phyloP scores from a whole-genome alignment of 2,888 invertebrate species.

The Tachina grossa region DNA sequence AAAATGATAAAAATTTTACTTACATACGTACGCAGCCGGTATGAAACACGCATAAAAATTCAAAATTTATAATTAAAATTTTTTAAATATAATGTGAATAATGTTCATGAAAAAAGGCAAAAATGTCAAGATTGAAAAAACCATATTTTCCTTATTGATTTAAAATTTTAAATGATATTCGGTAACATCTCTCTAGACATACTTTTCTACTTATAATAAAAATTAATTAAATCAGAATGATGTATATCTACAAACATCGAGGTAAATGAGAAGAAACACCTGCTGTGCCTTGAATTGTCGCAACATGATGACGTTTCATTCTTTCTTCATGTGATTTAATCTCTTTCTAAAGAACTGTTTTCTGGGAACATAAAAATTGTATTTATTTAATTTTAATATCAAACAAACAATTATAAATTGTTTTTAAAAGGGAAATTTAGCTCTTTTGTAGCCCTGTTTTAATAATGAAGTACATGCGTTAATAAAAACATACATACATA shows the following conservation, averaged over 20 bases:
- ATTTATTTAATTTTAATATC: neutral
- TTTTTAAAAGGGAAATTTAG: too few relatives aligned
- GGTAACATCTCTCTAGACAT: slow-evolving; percentile 12
- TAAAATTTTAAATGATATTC: slow-evolving; percentile 26
- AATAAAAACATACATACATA: too few relatives aligned
- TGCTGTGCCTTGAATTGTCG: slow-evolving; percentile 55
- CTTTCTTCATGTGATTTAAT: neutral
- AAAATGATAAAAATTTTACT: too few relatives aligned
- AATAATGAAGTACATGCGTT: too few relatives aligned
- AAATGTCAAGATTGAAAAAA: slow-evolving; percentile 17
- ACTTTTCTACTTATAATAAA: neutral
- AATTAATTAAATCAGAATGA: slow-evolving; percentile 5
- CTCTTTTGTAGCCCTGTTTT: too few relatives aligned
- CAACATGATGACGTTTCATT: slow-evolving; percentile 33
- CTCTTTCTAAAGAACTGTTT: neutral
- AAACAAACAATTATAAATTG: too few relatives aligned
- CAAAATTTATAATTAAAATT: too few relatives aligned
- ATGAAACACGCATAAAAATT: too few relatives aligned
- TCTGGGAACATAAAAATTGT: neutral
- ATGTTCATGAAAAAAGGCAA: neutral
- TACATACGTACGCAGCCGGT: too few relatives aligned
- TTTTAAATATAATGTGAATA: too few relatives aligned
- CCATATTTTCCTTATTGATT: slow-evolving; percentile 34
- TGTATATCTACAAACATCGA: neutral
- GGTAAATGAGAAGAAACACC: slow-evolving; percentile 56